These are phyloP conservation scores for Calameuta filiformis DNA, from an alignment of 2,888 invertebrate genomes.

Conservation along the genomic window DNA sequence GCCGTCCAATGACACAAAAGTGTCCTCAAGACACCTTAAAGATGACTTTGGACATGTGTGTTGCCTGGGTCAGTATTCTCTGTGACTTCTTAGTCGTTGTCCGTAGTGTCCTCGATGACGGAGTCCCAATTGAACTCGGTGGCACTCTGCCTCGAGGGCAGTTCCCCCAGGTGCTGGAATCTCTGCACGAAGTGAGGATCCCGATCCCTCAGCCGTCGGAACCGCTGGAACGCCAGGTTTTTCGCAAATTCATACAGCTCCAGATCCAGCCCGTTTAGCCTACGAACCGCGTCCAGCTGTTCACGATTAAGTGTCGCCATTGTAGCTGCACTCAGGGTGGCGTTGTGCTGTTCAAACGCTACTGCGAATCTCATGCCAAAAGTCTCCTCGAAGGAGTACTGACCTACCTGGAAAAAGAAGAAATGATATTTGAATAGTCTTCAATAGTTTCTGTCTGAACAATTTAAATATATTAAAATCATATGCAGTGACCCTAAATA, in stretches of 20 bases:
- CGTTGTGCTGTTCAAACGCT: conserved; percentile 92
- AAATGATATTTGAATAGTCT: background rate
- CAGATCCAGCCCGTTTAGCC: conserved; percentile 89
- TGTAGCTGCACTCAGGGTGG: conserved; percentile 86
- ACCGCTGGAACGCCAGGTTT: conserved; percentile 86
- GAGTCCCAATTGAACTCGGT: conserved; percentile 93
- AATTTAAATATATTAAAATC: background rate
- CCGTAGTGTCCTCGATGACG: conserved; percentile 77
- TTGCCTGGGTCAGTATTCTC: background rate
- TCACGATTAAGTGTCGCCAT: conserved; percentile 80
- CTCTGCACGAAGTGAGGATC: conserved; percentile 86
- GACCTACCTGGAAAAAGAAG: conserved; percentile 73
- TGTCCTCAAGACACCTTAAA: too few relatives aligned
- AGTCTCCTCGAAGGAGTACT: conserved; percentile 94
- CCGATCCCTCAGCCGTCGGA: conserved; percentile 81
- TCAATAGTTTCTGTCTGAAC: background rate
- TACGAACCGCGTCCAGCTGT: conserved; percentile 80
- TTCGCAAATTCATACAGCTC: conserved; percentile 95
- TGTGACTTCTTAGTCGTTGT: conserved; percentile 51
- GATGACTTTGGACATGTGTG: too few relatives aligned
- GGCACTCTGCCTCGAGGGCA: conserved; percentile 78
- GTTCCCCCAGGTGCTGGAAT: conserved; percentile 86
- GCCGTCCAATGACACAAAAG: too few relatives aligned
- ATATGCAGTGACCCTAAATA: background rate
- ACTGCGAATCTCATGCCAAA: conserved; percentile 91